Conservation (phyloP, 2,888 invertebrate genomes). For the Melinaea marsaeus region DNA sequence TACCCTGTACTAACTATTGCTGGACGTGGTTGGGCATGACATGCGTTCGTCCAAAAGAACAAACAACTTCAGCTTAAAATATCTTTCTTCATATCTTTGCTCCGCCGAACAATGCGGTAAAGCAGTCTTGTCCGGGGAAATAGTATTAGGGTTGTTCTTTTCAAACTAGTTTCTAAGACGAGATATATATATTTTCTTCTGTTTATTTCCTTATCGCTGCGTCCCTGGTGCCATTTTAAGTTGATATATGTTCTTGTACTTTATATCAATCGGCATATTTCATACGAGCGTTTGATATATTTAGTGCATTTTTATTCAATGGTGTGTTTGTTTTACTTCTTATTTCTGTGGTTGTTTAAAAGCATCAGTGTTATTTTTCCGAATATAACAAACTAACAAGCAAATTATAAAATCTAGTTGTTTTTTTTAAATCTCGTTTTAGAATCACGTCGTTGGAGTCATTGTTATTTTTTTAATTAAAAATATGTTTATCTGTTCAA, state of each 20-base stretch:
- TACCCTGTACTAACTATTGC: too few species aligned
- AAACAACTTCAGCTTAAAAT: neutral
- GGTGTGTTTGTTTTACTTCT: neutral
- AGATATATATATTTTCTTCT: neutral
- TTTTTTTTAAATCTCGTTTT: too few species aligned
- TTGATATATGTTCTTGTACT: neutral
- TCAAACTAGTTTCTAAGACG: neutral
- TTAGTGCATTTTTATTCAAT: neutral
- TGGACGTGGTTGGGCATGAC: too few species aligned
- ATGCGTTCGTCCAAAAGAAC: neutral
- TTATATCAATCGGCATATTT: constrained; percentile 5
- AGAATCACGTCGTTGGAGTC: too few species aligned
- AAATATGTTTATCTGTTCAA: too few species aligned
- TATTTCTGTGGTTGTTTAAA: neutral
- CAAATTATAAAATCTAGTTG: too few species aligned
- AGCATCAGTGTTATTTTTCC: neutral
- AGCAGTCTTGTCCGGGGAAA: neutral
- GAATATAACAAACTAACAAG: too few species aligned
- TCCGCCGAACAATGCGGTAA: neutral
- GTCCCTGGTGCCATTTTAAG: constrained; percentile 4
- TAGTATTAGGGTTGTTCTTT: neutral
- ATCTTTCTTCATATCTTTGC: neutral
- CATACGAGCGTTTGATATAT: neutral
- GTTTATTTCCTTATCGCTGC: constrained; percentile 1
- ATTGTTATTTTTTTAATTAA: too few species aligned